Base-by-base conservation (phyloP, 2,888 invertebrate species). In the Tiphia femorata region DNA sequence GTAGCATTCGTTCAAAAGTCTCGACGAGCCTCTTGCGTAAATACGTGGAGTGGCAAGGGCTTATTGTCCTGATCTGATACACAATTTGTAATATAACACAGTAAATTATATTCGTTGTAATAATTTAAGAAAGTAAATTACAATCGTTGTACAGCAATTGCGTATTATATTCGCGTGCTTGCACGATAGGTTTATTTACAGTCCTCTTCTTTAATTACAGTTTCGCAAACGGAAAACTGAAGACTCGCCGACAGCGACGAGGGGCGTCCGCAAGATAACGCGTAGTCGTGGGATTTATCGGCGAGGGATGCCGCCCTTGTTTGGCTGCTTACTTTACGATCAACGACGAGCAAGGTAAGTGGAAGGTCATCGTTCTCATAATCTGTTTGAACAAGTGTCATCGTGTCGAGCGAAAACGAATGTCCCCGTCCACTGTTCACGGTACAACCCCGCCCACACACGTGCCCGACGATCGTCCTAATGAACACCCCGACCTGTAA, bases 361-460 rank as follows among this genome's bases (percentile, higher is more conserved):
- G 17, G 17, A 44, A 35, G 38, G 30, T 40, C 58, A 55, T 55
- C 54, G 65, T 44, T 54, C 47, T 46, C 55, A 44, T 76, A 73
- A 75, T 71, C 58, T 65, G 75, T 77, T 77, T 75, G 73, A 65
- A 59, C 66, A 50, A 67, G 68, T 66, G 58, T 67, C 72, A 66
- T 75, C 70, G 64, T 64, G 63, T 48, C 44, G 33, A 50, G 43
- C 49, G 56, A 54, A 56, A 51, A 44, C 40, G 40, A 52, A 52
- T 33, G 47, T 35, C 41, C 33, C 27, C 27, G 14, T 43, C 33
- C 16, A 21, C 29, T 17, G 20, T 25, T 8, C 5, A 5, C 25
- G 8, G 25, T 8, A 17, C 37, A 37, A n/a, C 3, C 33, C 8
- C 33, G 12, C 12, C 4, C 8, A n/a, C 12, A 33, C 33, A n/a